Percentiles rank a stretch among this genome's conserved stretches.
Conservation (phyloP, 2,113 vertebrate species). For the Chaetodon auriga region DNA sequence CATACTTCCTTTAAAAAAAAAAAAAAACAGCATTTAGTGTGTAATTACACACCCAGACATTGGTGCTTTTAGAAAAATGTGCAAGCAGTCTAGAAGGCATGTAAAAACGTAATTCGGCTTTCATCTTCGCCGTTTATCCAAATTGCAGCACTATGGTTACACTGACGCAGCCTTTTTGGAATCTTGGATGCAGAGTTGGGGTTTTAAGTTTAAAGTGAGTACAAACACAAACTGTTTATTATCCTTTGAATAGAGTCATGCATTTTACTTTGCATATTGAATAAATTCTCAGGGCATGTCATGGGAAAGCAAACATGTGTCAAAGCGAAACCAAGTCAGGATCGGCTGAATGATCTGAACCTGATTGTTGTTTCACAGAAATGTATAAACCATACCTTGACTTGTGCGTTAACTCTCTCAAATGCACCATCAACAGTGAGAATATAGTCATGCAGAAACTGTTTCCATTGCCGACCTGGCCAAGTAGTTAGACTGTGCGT, state of each 20-base stretch:
- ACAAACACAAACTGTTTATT: slow-evolving; percentile 73
- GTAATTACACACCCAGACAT: slow-evolving; percentile 80
- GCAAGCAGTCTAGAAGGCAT: slow-evolving; percentile 75
- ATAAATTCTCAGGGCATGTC: slow-evolving; percentile 55
- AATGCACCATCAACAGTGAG: slow-evolving; percentile 61
- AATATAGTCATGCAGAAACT: slow-evolving; percentile 50
- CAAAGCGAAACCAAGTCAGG: slow-evolving; percentile 38
- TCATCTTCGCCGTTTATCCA: slow-evolving; percentile 78
- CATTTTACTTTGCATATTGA: slow-evolving; percentile 62
- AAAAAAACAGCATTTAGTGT: slow-evolving; percentile 68
- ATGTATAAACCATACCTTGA: slow-evolving; percentile 50
- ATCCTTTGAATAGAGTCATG: slow-evolving; percentile 64
- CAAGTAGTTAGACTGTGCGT: slow-evolving; percentile 64
- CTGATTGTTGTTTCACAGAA: slow-evolving; percentile 49
- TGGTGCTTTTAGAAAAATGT: slow-evolving; percentile 72
- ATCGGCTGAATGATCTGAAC: slow-evolving; percentile 32
- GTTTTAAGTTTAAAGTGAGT: slow-evolving; percentile 68
- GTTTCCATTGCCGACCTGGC: slow-evolving; percentile 69
- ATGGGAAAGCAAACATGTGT: slow-evolving; percentile 50
- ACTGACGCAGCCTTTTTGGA: slow-evolving; percentile 70
- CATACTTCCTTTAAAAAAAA: slow-evolving; percentile 59
- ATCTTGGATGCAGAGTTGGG: slow-evolving; percentile 65
- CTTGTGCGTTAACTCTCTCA: slow-evolving; percentile 50
- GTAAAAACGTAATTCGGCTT: slow-evolving; percentile 76
- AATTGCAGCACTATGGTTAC: slow-evolving; percentile 76